Evolutionary conservation across 2,113 vertebrate species (phyloP).

Genomic region (Mus spicilegus): DNA sequence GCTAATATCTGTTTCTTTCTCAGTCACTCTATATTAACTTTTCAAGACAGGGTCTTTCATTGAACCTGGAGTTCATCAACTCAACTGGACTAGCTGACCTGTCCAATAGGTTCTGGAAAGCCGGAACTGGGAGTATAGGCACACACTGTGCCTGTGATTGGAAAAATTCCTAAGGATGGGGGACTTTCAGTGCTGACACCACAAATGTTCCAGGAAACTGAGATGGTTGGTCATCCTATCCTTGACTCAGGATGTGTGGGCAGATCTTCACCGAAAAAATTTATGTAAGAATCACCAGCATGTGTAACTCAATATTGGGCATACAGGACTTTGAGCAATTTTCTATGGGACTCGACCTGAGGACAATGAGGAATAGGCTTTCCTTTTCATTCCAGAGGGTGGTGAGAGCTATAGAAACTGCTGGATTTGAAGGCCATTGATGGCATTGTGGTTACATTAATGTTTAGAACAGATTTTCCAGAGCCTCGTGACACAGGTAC

Average conservation of each 20-base stretch:
- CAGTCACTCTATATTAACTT: background rate
- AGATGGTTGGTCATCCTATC: background rate
- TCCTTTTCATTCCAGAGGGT: background rate
- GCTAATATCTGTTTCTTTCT: background rate
- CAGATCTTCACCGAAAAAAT: background rate
- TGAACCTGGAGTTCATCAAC: background rate
- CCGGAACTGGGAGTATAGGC: too few relatives aligned
- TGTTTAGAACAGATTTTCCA: background rate
- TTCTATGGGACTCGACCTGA: background rate
- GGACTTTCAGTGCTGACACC: background rate
- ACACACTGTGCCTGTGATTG: background rate
- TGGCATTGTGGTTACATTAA: background rate
- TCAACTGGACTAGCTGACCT: background rate
- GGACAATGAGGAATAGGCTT: background rate
- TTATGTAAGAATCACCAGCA: background rate
- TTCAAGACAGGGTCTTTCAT: background rate
- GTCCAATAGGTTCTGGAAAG: background rate
- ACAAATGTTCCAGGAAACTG: background rate
- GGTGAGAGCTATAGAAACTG: background rate
- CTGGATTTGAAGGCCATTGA: background rate
- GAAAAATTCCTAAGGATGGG: background rate
- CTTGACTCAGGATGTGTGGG: background rate
- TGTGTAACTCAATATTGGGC: background rate
- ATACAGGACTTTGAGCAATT: background rate
- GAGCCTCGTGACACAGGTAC: background rate